A percentile compares a stretch with the other conserved stretches of the same genome.
Evolutionary conservation across 2,888 invertebrate genomes (phyloP).

Genomic region (Leistus spinibarbis): DNA sequence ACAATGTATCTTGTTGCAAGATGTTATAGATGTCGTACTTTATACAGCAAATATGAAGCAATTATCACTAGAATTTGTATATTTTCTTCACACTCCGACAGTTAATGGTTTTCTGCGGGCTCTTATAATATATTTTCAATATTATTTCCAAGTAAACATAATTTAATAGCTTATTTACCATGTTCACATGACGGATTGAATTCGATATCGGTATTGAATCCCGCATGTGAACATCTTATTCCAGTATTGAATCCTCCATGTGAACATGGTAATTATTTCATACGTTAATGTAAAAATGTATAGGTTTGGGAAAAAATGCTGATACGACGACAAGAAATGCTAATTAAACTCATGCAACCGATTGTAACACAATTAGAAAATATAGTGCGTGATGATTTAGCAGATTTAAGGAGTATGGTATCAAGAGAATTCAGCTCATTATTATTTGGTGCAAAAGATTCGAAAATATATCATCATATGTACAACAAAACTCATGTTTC

Average conservation of each 20-base stretch:
- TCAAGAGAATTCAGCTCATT: constrained; percentile 65
- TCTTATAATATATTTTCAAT: constrained; percentile 67
- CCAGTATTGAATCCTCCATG: no score
- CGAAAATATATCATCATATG: constrained; percentile 66
- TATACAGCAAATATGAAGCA: constrained; percentile 61
- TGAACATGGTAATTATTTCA: no score
- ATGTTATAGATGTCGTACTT: constrained; percentile 66
- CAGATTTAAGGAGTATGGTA: constrained; percentile 64
- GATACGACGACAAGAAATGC: constrained; percentile 59
- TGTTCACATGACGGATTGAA: no score
- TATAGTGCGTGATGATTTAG: constrained; percentile 62
- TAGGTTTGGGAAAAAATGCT: constrained; percentile 65
- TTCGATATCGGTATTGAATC: no score
- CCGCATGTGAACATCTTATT: no score
- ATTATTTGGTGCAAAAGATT: constrained; percentile 63
- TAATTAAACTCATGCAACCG: constrained; percentile 62
- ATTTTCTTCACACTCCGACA: constrained; percentile 63
- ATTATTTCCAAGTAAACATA: constrained; percentile 63
- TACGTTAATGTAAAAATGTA: constrained; percentile 47
- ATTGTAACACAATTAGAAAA: constrained; percentile 59
- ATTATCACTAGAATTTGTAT: constrained; percentile 65
- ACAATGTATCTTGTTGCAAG: constrained; percentile 61
- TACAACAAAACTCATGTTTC: constrained; percentile 63
- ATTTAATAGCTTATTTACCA: constrained; percentile 1
- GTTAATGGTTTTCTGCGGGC: constrained; percentile 68